Evolutionary conservation across 1,140 invertebrate genomes (phyloP), one percentile per base, ranked within the genome.

Genomic region (Scaptomyza montana): DNA sequence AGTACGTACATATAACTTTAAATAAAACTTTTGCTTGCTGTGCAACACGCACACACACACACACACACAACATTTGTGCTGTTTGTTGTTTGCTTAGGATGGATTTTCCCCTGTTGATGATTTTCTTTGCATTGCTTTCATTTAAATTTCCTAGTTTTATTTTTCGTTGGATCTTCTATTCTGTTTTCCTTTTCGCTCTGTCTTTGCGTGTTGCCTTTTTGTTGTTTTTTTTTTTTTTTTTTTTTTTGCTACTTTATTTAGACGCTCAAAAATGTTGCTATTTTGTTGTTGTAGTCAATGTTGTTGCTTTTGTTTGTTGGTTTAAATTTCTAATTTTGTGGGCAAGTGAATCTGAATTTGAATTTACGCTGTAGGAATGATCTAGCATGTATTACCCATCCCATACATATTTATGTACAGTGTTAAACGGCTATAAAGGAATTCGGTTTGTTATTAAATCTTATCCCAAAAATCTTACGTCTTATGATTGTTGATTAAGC

Each of bases 281-380:
- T 84, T 76, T 78, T 69, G 45, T 81, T 69, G 43, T 13, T 67
- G 45, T 51, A 59, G 54, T 41, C 47, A 10, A 30, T 59, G 61
- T 46, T 75, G 56, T 21, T 76, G 51, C 77, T 25, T 25, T 25
- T 25, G 21, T 25, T 25, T 25, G 21, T 25, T 77, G 74, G 73
- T 86, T 85, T 70, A 80, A 86, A 76, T 86, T 86, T 86, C 82
- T 86, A 86, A 86, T 86, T 86, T 86, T 86, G 80, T 86, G 81
- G 81, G 84, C 82, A 87, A 87, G 84, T 86, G 82, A 87, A 82
- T 89, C 82, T 87, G 82, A 86, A 86, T 87, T 85, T 80, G 65
- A 79, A 85, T 84, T 85, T 85, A 55, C 72, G 62, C 67, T 54
- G 54, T 69, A 72, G 80, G 62, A 89, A 81, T 79, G 68, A 89